Evolutionary conservation across 2,888 invertebrate genomes (phyloP), one percentile per base, ranked within the genome.

Genomic region (Actias luna): DNA sequence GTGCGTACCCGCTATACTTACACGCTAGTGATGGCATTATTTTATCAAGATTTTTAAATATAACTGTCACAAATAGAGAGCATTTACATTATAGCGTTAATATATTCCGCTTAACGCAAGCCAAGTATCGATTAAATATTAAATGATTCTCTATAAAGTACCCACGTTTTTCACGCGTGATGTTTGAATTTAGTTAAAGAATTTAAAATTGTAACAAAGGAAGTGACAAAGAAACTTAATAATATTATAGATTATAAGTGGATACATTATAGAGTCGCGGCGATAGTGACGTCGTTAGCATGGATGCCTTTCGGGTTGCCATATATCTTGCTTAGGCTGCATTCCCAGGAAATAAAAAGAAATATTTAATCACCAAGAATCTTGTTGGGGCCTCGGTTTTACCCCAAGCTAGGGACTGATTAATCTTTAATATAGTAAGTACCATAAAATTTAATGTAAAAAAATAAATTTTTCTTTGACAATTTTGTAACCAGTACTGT

Each of bases 321-420:
- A 83, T 79, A 80, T 76, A 75, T 79, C 84, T 79, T 71, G 85
- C 72, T 90, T 92, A 92, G 88, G 92, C 92, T 92, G 92, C 92
- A 90, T 90, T 90, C 92, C 92, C 69, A 79, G 74, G 77, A 77
- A 72, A 73, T 68, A 74, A 67, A 74, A 75, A 79, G 79, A 78
- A 70, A 71, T 69, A n/a, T n/a, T 69, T 63, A 72, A 76, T 73
- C 67, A 76, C 77, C 46, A 12, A 16, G 16, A 35, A 35, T 16
- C 8, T 18, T 7, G 18, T 42, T 18, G 18, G 18, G 18, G 18
- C 18, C n/a, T 16, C 42, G 46, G 25, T 50, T 25, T 50, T 50
- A 3, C 4, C 7, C 25, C 2, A 25, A 50, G 4, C 1, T 50
- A 22, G 10, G 22, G 4, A 5, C 8, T 18, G 5, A 18, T n/a